These are phyloP conservation scores for Tympanuchus pallidicinctus DNA, from an alignment of 2,113 vertebrate genomes.

Conservation along the genomic window DNA sequence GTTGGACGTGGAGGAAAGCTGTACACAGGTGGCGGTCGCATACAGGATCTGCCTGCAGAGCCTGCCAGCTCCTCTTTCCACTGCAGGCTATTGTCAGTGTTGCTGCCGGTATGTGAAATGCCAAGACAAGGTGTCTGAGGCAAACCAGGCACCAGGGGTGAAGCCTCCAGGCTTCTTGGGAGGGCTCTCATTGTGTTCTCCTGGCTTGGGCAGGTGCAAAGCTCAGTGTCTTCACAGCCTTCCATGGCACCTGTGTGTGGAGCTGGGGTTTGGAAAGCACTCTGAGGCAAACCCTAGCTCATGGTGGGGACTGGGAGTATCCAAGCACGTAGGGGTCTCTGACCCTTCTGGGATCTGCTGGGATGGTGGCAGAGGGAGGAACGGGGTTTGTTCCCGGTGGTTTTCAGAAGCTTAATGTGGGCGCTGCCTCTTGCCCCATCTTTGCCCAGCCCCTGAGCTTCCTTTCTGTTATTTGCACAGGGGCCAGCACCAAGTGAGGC, in stretches of 20 bases:
- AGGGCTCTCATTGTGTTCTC: constrained; percentile 42
- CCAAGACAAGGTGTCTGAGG: not conserved
- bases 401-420: not conserved
- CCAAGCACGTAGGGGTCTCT: not conserved
- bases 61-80: not conserved
- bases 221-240: not conserved
- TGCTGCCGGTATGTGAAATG: not conserved
- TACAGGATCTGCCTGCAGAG: constrained; percentile 1
- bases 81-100: constrained; percentile 43
- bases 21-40: constrained; percentile 31
- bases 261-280: not conserved
- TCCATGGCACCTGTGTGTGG: not conserved
- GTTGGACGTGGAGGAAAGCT: not conserved
- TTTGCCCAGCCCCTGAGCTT: not conserved
- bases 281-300: not conserved
- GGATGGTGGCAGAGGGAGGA: not conserved
- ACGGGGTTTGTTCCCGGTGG: accelerated
- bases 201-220: not conserved
- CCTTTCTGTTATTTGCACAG: not conserved
- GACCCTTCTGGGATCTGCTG: not conserved
- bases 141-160: not conserved
- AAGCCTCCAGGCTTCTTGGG: not conserved
- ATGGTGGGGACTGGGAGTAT: not conserved
- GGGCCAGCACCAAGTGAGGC: not conserved
- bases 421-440: not conserved